Evolutionary conservation across 1,140 invertebrate genomes (phyloP).

Genomic region (Phthorimaea operculella): DNA sequence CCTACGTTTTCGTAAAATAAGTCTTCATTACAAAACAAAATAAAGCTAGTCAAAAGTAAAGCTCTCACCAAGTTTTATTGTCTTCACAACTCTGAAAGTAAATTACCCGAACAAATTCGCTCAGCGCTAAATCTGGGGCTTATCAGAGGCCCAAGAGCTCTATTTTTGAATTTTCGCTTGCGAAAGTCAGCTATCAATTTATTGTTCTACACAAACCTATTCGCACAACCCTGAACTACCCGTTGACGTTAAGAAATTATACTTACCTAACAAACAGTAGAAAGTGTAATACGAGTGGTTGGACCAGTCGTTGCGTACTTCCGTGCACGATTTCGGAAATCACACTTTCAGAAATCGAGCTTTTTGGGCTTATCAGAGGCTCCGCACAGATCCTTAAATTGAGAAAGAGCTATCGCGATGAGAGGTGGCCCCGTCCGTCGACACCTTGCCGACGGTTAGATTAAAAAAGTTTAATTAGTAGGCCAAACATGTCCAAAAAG

Average conservation of each 20-base stretch:
- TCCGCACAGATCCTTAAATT: slow-evolving; percentile 55
- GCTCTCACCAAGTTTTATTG: slow-evolving; percentile 53
- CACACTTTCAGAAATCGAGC: no score
- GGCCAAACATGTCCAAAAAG: slow-evolving; percentile 33
- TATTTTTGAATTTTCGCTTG: no score
- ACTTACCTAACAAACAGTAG: no score
- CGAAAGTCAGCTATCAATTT: no score
- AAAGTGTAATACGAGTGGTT: no score
- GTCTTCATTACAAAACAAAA: slow-evolving; percentile 55
- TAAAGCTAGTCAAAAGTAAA: slow-evolving; percentile 49
- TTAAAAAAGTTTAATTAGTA: slow-evolving; percentile 60
- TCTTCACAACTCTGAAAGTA: slow-evolving; percentile 60
- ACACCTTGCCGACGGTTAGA: slow-evolving; percentile 46
- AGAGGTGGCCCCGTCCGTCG: slow-evolving; percentile 42
- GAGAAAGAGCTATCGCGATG: slow-evolving; percentile 58
- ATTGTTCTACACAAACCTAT: no score
- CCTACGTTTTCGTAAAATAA: slow-evolving; percentile 35
- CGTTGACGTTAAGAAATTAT: no score
- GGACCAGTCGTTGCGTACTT: no score
- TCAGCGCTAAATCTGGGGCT: slow-evolving; percentile 60
- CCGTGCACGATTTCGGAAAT: no score
- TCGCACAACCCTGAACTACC: no score
- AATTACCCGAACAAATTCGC: slow-evolving; percentile 63
- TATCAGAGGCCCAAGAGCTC: no score
- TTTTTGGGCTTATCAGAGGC: slow-evolving; percentile 59